Evolutionary conservation across 2,113 vertebrate species (phyloP), one percentile per base, ranked within the genome.

Genomic region (Grallaria varia): DNA sequence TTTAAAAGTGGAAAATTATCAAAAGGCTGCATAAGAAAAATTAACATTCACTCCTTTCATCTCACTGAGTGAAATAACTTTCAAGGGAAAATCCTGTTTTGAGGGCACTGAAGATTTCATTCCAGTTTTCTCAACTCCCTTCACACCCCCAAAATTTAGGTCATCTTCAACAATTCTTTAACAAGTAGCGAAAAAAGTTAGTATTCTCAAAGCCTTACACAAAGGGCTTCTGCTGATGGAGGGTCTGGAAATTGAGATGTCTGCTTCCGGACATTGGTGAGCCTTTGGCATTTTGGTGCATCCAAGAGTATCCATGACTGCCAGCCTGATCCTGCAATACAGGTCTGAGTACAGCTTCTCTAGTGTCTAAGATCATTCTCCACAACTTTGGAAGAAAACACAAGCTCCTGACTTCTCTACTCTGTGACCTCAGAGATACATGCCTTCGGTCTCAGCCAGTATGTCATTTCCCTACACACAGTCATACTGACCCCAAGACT

Each of bases 311-410:
- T 47, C 15, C 19, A 28, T 56, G 37, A 28, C 15, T 30, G 24
- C 4, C 35, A 56, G 45, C 25, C 45, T 67, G 28, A 67, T 53
- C 10, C 62, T 49, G 18, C 8, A 12, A 15, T 40, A 56, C 12
- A 0, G 0, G 23, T 49, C 16, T 0, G 3, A 77, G 22, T 12
- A 67, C 35, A 35, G 23, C 16, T 16, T 72, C 33, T 56, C 22
- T 67, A 19, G 4, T 44, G 39, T 22, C 15, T 76, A 50, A 89
- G 1, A 9, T 60, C 47, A 23, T 75, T 74, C 39, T 75, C n/a
- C 44, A 56, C n/a, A 67, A 73, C 15, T n/a, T 2, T 40, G 23
- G 31, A 62, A 63, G 47, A 77, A 62, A 76, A 33, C 5, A 9
- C 0, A 8, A 59, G 10, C 9, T 71, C 27, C 35, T 25, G 10